phyloP scores from a whole-genome alignment of 2,113 vertebrate species.

The Pimephales promelas region DNA sequence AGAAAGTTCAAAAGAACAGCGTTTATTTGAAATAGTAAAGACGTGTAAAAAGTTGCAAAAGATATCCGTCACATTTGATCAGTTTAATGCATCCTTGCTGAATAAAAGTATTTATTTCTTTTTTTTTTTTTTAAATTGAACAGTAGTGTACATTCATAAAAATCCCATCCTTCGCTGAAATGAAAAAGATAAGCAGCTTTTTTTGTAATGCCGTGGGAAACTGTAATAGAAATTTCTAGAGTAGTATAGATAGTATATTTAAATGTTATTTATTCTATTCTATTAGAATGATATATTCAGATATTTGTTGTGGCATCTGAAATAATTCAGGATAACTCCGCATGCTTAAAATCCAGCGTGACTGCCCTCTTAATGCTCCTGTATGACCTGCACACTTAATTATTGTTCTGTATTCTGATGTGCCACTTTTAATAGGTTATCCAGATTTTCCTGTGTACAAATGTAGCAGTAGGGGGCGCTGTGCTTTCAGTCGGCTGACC shows the following conservation, averaged over 20 bases:
- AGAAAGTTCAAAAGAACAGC: too few relatives aligned
- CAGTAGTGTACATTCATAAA: background rate
- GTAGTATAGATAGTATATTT: background rate
- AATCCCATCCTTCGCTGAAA: background rate
- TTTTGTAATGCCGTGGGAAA: background rate
- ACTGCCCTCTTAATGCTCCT: background rate
- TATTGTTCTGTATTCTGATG: slow-evolving; percentile 11
- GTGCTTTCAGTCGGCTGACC: slow-evolving; percentile 16
- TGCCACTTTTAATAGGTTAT: background rate
- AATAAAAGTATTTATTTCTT: background rate
- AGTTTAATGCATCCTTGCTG: background rate
- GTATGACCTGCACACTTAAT: slow-evolving; percentile 5
- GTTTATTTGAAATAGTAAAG: too few relatives aligned
- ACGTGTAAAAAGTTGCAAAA: background rate
- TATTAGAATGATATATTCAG: background rate
- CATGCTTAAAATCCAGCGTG: background rate
- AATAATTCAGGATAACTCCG: background rate
- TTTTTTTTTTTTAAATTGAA: background rate
- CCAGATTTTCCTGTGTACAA: background rate
- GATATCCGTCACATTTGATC: background rate
- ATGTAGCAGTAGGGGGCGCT: slow-evolving; percentile 8
- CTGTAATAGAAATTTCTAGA: background rate
- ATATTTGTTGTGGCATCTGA: background rate
- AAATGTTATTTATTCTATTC: background rate
- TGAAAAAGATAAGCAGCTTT: background rate